phyloP scores from a whole-genome alignment of 2,113 vertebrate genomes.

The Hypomesus transpacificus region DNA sequence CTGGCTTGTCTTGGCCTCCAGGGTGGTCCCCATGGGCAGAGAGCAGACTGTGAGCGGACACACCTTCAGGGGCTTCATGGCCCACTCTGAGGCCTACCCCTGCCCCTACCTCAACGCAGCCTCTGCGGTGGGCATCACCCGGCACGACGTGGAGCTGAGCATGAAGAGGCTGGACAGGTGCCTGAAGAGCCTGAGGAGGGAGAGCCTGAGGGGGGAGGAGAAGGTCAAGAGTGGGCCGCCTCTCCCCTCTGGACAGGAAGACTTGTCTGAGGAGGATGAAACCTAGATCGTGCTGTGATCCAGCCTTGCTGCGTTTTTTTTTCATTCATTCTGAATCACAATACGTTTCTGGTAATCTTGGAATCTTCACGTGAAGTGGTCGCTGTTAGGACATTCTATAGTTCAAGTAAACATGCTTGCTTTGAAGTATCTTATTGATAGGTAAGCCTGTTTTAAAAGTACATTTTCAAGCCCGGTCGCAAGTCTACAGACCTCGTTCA shows the following conservation, averaged over 20 bases:
- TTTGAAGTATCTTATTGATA: no score
- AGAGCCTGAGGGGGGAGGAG: conserved; percentile 33
- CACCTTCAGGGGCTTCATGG: conserved; percentile 91
- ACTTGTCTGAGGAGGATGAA: conserved; percentile 16
- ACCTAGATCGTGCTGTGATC: no score
- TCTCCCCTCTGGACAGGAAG: conserved; percentile 17
- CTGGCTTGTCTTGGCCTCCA: conserved; percentile 55
- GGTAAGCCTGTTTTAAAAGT: no score
- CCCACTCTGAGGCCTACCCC: conserved; percentile 82
- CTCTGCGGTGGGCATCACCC: conserved; percentile 88
- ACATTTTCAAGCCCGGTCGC: no score
- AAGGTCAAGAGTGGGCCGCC: conserved; percentile 7
- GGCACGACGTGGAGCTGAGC: conserved; percentile 85
- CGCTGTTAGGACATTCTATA: no score
- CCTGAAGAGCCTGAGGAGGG: conserved; percentile 77
- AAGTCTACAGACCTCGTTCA: no score
- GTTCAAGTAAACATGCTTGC: no score
- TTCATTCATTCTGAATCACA: no score
- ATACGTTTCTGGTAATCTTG: no score
- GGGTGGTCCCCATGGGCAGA: conserved; percentile 83
- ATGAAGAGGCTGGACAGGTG: conserved; percentile 91
- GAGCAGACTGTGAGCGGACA: conserved; percentile 85
- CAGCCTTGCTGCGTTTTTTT: no score
- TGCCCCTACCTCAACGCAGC: conserved; percentile 95
- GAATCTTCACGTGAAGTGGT: no score